Percentiles rank a stretch among this genome's conserved stretches.
Evolutionary conservation across 1,140 invertebrate genomes (phyloP).

Genomic region (Neodiprion virginianus): DNA sequence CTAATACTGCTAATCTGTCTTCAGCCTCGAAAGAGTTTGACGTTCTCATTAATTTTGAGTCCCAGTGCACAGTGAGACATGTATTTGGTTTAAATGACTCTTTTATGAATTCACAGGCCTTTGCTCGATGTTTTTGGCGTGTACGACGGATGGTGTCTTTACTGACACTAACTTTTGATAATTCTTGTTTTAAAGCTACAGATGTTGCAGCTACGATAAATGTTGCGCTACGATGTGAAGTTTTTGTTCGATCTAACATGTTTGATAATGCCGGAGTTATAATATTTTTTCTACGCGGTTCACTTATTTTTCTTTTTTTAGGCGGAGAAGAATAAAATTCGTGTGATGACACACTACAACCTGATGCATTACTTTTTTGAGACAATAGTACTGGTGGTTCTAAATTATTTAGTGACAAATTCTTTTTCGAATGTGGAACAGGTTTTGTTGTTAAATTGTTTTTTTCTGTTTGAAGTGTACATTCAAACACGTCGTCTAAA

Average conservation of each 20-base stretch:
- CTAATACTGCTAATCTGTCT: slow-evolving; percentile 16
- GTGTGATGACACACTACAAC: slow-evolving; percentile 19
- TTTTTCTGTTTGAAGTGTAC: slow-evolving; percentile 19
- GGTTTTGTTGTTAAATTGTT: slow-evolving; percentile 19
- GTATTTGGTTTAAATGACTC: slow-evolving; percentile 21
- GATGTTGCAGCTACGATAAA: slow-evolving; percentile 24
- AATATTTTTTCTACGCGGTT: slow-evolving; percentile 13
- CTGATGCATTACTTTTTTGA: slow-evolving; percentile 24
- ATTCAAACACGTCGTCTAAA: slow-evolving; percentile 18
- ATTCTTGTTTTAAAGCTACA: slow-evolving; percentile 20
- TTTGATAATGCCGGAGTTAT: slow-evolving; percentile 18
- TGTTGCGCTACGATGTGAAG: slow-evolving; percentile 23
- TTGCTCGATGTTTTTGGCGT: too few relatives aligned
- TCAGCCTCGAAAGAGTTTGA: background rate
- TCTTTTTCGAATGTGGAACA: background rate
- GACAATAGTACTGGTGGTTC: slow-evolving; percentile 15
- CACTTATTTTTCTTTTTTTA: slow-evolving; percentile 21
- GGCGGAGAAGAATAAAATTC: slow-evolving; percentile 21
- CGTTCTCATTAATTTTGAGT: slow-evolving; percentile 18
- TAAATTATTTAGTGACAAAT: background rate
- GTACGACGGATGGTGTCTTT: background rate
- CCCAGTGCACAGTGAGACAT: slow-evolving; percentile 25
- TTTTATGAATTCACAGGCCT: slow-evolving; percentile 11
- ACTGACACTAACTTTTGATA: slow-evolving; percentile 11
- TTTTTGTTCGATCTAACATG: slow-evolving; percentile 26